A percentile compares a stretch with the other conserved stretches of the same genome.
These are phyloP conservation scores for Pseudorectes ferrugineus DNA, from an alignment of 2,113 vertebrate species.

Conservation along the genomic window DNA sequence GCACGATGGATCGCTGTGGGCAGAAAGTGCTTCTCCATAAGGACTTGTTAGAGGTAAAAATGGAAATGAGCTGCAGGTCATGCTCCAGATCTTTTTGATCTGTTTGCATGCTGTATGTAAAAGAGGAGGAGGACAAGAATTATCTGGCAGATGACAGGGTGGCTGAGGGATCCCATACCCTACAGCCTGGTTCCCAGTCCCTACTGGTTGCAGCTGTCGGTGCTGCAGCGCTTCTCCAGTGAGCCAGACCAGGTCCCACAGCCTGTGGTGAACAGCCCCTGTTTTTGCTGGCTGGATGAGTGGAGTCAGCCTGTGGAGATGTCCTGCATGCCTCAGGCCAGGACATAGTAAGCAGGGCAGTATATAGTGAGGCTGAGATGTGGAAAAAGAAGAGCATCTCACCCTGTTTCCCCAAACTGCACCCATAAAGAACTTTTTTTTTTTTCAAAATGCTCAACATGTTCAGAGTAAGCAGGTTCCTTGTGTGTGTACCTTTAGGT, in stretches of 20 bases:
- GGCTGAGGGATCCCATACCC: neutral
- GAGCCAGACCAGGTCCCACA: neutral
- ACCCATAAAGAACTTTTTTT: neutral
- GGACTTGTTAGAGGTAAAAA: neutral
- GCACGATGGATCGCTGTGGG: neutral
- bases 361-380: neutral
- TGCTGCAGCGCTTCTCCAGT: neutral
- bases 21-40: neutral
- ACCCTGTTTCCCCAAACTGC: neutral
- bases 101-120: neutral
- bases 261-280: neutral
- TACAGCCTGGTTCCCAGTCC: neutral
- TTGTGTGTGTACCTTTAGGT: accelerated
- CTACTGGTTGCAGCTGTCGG: neutral
- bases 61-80: neutral
- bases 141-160: neutral
- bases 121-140: neutral
- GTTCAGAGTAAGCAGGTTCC: neutral
- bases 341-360: neutral
- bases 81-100: neutral
- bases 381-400: neutral
- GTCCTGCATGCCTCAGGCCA: neutral
- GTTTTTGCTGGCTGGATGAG: neutral
- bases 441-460: neutral
- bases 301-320: neutral